phyloP scores from a whole-genome alignment of 2,113 vertebrate species.

The Rhegmatorhina hoffmannsi region DNA sequence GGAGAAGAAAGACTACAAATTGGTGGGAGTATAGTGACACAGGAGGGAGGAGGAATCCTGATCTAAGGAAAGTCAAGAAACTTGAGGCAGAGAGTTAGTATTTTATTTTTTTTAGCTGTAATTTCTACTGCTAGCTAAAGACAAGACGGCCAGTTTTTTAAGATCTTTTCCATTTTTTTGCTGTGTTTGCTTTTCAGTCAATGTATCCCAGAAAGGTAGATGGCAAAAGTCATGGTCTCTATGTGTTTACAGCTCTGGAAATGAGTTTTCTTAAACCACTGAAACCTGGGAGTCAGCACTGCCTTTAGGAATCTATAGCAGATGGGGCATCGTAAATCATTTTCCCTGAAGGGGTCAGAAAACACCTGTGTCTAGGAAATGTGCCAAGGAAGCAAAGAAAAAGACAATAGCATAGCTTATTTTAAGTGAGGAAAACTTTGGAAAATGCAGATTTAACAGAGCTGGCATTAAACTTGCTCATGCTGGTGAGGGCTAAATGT shows the following conservation, averaged over 20 bases:
- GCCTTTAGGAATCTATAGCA: conserved; percentile 11
- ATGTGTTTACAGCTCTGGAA: conserved; percentile 15
- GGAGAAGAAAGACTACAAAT: background rate
- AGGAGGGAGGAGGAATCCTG: background rate
- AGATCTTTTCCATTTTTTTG: background rate
- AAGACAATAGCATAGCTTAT: background rate
- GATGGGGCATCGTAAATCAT: background rate
- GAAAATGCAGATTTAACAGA: background rate
- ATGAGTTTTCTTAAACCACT: background rate
- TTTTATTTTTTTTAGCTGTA: background rate
- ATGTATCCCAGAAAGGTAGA: background rate
- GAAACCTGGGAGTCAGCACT: conserved; percentile 3
- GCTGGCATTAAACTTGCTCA: background rate
- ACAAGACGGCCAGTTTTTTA: background rate
- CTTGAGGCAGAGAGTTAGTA: background rate
- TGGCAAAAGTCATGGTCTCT: background rate
- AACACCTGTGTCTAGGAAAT: conserved; percentile 23
- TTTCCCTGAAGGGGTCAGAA: conserved; percentile 26
- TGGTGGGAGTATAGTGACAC: background rate
- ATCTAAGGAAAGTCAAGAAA: background rate
- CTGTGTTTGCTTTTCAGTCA: background rate
- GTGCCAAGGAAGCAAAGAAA: background rate
- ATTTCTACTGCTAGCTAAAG: background rate
- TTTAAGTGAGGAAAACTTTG: background rate
- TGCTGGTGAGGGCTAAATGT: accelerated